Conservation (phyloP, 2,888 invertebrate genomes). For the Drosophila rellima region DNA sequence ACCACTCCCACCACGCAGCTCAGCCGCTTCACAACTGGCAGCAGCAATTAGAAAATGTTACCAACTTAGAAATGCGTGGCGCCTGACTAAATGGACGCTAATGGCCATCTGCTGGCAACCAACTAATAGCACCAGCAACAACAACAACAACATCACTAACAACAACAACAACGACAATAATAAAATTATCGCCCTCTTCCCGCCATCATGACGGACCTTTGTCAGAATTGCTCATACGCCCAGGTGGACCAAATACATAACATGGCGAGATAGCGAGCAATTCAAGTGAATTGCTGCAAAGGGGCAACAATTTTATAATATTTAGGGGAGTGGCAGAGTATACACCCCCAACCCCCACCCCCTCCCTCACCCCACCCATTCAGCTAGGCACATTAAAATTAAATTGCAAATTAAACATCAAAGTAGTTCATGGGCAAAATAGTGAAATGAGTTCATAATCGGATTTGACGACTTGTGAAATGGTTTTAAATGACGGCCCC, state of each 20-base stretch:
- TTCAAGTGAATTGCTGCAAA: not conserved
- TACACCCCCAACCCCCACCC: not conserved
- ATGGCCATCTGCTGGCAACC: slow-evolving; percentile 80
- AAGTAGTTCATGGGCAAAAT: slow-evolving; percentile 71
- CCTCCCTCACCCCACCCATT: not conserved
- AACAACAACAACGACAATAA: slow-evolving; percentile 62
- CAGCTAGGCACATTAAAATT: slow-evolving; percentile 72
- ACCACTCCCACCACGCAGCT: not conserved
- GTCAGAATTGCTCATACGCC: slow-evolving; percentile 74
- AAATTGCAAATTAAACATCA: slow-evolving; percentile 82
- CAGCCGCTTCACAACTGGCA: slow-evolving; percentile 61
- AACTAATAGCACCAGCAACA: slow-evolving; percentile 71
- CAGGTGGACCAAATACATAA: slow-evolving; percentile 58
- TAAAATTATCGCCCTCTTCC: slow-evolving; percentile 70
- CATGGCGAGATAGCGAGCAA: not conserved
- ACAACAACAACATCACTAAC: slow-evolving; percentile 43
- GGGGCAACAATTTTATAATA: not conserved
- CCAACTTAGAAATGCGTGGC: slow-evolving; percentile 80
- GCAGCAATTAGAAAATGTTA: slow-evolving; percentile 78
- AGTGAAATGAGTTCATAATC: slow-evolving; percentile 80
- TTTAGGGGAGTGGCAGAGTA: not conserved
- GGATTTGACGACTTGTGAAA: slow-evolving; percentile 81
- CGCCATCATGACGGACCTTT: slow-evolving; percentile 42
- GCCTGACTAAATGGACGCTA: slow-evolving; percentile 79
- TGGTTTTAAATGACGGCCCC: slow-evolving; percentile 68